Base-by-base conservation (phyloP, 2,888 invertebrate species). In the Arctia plantaginis region DNA sequence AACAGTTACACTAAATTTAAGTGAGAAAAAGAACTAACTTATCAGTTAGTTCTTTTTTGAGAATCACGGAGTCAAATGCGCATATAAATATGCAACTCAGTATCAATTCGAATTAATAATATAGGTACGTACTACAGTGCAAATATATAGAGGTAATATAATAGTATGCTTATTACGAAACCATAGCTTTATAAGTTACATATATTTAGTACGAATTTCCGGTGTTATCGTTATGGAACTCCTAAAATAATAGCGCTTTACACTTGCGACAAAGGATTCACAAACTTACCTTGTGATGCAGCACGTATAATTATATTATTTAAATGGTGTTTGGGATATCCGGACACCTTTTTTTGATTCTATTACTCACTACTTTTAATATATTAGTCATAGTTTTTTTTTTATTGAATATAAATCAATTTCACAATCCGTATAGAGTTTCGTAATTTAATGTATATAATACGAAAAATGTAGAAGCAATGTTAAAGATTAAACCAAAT, bases 271-370 rank as follows among this genome's bases (percentile, higher is more conserved):
- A 64, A 72, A 66, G 27, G 62, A 62, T 69, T 59, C 68, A 33
- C 33, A 30, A 30, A 69, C 72, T 51, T 15, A 33, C 10, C 74
- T 77, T 82, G n/a, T 66, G 70, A 69, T 75, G 69, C 76, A 76
- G 71, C 74, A 79, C 79, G 68, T 77, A 10, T 15, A 75, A 75
- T 82, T 82, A 77, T 77, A 78, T 78, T 76, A 77, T 80, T 81
- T 79, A 76, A 81, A 82, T 76, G 72, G 74, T 80, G 75, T 81
- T 83, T 81, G 73, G 84, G 82, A 81, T 85, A 80, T 85, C 85
- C 85, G 83, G 78, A 68, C 59, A 10, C 66, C 81, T 44, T 62
- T 80, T 83, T 81, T 74, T 68, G 79, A 62, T 71, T 55, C 72
- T 76, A 82, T 85, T 85, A 80, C 79, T 85, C 80, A 84, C 79